A percentile compares a stretch with the other conserved stretches of the same genome.
phyloP scores from a whole-genome alignment of 2,888 invertebrate species.

The Eupsilia transversa region DNA sequence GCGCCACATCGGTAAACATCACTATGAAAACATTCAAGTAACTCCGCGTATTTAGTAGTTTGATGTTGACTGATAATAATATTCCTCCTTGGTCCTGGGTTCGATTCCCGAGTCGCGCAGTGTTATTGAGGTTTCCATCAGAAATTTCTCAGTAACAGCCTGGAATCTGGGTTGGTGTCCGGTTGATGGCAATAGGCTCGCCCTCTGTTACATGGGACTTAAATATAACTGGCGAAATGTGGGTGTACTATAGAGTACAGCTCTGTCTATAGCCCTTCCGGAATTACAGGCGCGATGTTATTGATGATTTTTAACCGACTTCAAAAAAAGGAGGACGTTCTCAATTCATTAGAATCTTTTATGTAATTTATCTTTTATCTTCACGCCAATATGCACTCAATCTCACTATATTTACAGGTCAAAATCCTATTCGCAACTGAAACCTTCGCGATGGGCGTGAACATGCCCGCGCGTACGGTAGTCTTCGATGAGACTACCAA shows the following conservation, averaged over 20 bases:
- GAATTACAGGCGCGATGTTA: background rate
- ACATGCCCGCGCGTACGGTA: constrained; percentile 99
- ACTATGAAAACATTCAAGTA: background rate
- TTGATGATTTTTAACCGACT: too few relatives aligned
- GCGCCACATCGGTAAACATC: background rate
- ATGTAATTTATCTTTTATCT: background rate
- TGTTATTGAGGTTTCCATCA: background rate
- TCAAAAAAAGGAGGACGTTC: too few relatives aligned
- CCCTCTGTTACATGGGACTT: background rate
- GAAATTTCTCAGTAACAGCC: background rate
- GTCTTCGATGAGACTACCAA: constrained; percentile 98
- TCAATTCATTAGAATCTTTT: too few relatives aligned
- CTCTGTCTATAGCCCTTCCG: background rate
- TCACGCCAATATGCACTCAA: background rate
- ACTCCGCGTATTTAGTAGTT: background rate
- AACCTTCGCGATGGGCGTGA: constrained; percentile 99
- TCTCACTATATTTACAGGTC: constrained; percentile 74
- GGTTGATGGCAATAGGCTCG: background rate
- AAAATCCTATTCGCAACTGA: constrained; percentile 99
- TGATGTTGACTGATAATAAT: background rate
- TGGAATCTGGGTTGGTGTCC: background rate
- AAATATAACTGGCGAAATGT: background rate
- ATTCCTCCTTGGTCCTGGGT: background rate
- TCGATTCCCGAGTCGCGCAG: background rate
- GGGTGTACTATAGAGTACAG: background rate